Evolutionary conservation across 2,113 vertebrate species (phyloP), one percentile per base, ranked within the genome.

Genomic region (Ariopsis seemanni): DNA sequence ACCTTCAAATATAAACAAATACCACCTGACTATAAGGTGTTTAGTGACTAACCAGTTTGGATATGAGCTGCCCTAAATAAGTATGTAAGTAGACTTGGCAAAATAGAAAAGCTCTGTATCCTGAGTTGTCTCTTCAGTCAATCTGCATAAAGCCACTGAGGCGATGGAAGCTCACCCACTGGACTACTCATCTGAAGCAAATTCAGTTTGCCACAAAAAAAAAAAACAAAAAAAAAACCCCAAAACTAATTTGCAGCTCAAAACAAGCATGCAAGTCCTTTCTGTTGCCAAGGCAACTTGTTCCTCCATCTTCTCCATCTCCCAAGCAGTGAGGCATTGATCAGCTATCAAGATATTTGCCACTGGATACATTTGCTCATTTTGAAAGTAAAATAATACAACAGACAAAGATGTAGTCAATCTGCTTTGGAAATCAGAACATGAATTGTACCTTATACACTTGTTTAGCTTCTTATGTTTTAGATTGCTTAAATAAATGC

Each of bases 211-310:
- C 67, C 65, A 75, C 63, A 87, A 80, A 89, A 84, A 79, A 87
- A 80, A 89, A 84, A 67, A 78, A 55, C 34, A 48, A 11, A 34
- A 1, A 78, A 55, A 34, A 25, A 11, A n/a, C 14, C 10, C 30
- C 30, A 30, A 30, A 82, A 52, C 85, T 89, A 84, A 90, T 91
- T 89, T 89, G 71, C 52, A 74, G 82, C 83, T 75, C 34, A 62
- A 84, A 86, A 87, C 88, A 34, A 87, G 77, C 87, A 79, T 62
- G 77, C 85, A 89, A 89, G 87, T 87, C 89, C 67, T 87, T 85
- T 87, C 30, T 78, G 90, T 91, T 91, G 87, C 90, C 89, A 90
- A 89, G 90, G 90, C 83, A 91, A 91, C 90, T 80, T 87, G 65
- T 75, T 90, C 85, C 81, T 88, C 53, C 67, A 74, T 72, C 57